These are phyloP conservation scores for Dicranocentrus wangi DNA, from an alignment of 2,888 invertebrate species.

Conservation along the genomic window DNA sequence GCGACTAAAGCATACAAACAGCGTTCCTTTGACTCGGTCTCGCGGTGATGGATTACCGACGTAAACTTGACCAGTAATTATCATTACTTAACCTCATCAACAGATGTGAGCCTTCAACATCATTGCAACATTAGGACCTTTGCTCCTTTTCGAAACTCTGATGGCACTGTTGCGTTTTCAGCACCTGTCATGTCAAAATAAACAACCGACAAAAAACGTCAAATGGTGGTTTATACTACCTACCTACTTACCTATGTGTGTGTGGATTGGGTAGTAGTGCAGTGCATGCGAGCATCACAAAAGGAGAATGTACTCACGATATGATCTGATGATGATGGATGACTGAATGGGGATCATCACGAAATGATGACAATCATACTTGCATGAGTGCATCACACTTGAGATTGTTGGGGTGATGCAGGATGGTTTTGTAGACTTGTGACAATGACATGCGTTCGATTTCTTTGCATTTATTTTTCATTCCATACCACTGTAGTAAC, in stretches of 20 bases:
- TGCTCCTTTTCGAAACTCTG: background rate
- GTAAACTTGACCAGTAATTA: conserved; percentile 56
- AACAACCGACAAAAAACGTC: conserved; percentile 46
- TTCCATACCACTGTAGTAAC: no score
- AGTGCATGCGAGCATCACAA: no score
- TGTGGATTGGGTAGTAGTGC: no score
- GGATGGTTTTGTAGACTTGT: no score
- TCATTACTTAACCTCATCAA: conserved; percentile 61
- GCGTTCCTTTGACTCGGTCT: conserved; percentile 37
- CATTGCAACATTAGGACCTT: conserved; percentile 19
- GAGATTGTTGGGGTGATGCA: conserved; percentile 2
- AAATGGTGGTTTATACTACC: no score
- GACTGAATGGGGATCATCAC: no score
- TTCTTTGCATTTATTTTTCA: no score
- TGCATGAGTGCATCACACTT: background rate
- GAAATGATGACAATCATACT: background rate
- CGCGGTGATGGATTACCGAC: conserved; percentile 55
- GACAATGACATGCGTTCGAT: no score
- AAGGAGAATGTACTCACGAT: background rate
- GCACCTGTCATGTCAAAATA: conserved; percentile 58
- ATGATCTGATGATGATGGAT: conserved; percentile 10
- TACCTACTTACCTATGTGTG: no score
- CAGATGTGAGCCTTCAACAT: conserved; percentile 58
- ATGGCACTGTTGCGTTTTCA: conserved; percentile 26
- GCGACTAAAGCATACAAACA: background rate